These are phyloP conservation scores for Argynnis bischoffii DNA, from an alignment of 2,888 invertebrate genomes.

Conservation along the genomic window DNA sequence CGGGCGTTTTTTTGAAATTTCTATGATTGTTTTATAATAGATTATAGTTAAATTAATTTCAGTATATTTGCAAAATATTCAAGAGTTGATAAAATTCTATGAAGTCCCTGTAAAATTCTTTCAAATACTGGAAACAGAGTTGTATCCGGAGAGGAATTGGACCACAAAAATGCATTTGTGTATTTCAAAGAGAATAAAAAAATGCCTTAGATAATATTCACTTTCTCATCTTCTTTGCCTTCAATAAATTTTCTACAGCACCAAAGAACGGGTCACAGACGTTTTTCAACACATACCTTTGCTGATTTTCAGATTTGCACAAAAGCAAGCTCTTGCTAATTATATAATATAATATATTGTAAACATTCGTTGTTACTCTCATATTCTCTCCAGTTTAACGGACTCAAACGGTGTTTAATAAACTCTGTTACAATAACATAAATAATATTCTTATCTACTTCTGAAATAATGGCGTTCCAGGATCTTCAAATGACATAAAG, in stretches of 20 bases:
- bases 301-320: constrained; percentile 46
- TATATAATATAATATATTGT: constrained; percentile 46
- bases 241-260: constrained; percentile 41
- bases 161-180: constrained; percentile 51
- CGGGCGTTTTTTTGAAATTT: constrained; percentile 48
- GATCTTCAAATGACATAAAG: constrained; percentile 45
- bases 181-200: constrained; percentile 50
- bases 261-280: constrained; percentile 50
- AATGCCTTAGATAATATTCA: constrained; percentile 40
- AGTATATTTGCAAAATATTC: constrained; percentile 50
- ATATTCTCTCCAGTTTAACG: constrained; percentile 31
- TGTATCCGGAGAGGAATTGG: constrained; percentile 41
- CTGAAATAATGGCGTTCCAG: constrained; percentile 46
- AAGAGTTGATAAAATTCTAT: constrained; percentile 51
- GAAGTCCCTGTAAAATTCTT: constrained; percentile 48
- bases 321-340: constrained; percentile 55
- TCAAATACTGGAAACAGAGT: constrained; percentile 54
- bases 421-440: constrained; percentile 42
- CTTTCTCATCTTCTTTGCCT: constrained; percentile 24
- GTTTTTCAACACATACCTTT: constrained; percentile 44
- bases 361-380: constrained; percentile 9
- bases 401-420: constrained; percentile 41
- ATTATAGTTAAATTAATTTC: constrained; percentile 58
- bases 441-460: constrained; percentile 45
- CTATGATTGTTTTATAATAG: constrained; percentile 55